Evolutionary conservation across 37 sponge, comb jelly and placozoan genomes (phyloP).

Genomic region (Halichondria panicea): DNA sequence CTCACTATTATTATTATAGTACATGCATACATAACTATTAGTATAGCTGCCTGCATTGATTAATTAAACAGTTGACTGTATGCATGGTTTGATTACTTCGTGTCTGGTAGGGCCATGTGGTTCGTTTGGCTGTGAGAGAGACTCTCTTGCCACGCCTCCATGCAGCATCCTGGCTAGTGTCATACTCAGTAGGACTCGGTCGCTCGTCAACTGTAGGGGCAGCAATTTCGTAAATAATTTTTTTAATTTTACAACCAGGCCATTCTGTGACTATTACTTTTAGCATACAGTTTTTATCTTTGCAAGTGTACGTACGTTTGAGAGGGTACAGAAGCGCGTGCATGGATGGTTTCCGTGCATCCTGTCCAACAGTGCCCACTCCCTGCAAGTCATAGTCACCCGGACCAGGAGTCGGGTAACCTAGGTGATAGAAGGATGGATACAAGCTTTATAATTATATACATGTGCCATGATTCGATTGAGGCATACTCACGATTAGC

Average conservation of each 20-base stretch:
- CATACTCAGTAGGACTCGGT: slow-evolving; percentile 48
- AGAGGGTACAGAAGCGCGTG: slow-evolving; percentile 8
- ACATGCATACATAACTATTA: not conserved
- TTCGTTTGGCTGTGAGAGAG: slow-evolving; percentile 27
- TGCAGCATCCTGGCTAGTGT: slow-evolving; percentile 9
- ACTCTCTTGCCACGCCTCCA: slow-evolving; percentile 39
- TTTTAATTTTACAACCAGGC: not conserved
- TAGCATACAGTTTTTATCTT: not conserved
- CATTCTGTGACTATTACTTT: too few relatives aligned
- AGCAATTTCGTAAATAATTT: too few relatives aligned
- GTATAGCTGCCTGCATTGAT: too few relatives aligned
- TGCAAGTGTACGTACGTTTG: not conserved
- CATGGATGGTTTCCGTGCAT: slow-evolving; percentile 13
- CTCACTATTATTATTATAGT: not conserved
- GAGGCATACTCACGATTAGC: too few relatives aligned
- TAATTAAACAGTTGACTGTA: too few relatives aligned
- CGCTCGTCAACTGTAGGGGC: not conserved
- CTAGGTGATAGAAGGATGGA: slow-evolving; percentile 1
- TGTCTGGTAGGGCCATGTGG: slow-evolving; percentile 54
- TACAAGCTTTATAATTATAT: not conserved
- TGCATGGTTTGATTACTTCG: slow-evolving; percentile 4
- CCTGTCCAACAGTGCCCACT: not conserved
- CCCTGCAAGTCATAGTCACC: slow-evolving; percentile 24
- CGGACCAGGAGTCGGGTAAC: slow-evolving; percentile 17
- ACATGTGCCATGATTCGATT: too few relatives aligned